Evolutionary conservation across 2,113 vertebrate species (phyloP), one percentile per base, ranked within the genome.

Genomic region (Chionis minor): DNA sequence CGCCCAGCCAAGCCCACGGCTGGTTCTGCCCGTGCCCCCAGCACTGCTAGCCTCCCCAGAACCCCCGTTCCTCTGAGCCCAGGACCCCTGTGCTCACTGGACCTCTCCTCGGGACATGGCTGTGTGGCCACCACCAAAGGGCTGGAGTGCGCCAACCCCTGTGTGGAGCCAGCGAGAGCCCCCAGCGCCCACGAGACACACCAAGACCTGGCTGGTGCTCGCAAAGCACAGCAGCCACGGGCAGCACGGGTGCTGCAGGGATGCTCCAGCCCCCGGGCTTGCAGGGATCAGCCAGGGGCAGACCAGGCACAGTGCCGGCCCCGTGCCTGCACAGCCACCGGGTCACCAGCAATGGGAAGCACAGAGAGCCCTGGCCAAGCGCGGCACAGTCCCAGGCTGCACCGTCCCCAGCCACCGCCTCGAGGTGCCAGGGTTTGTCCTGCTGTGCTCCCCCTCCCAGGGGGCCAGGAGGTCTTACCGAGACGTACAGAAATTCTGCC

Each of bases 181-280:
- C 49, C 14, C 44, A 4, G 40, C 0, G 2, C 55, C 35, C 42
- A 3, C 0, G 3, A 54, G 69, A 18, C 40, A 59, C 6, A 3
- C 12, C 6, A 20, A 16, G 18, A 21, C 24, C 22, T 0, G 0
- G 40, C 70, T 7, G 27, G 55, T 24, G 38, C 61, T 74, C 70
- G 16, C 16, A 18, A 6, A 49, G 28, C 0, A 0, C 1, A 4
- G 12, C 11, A 11, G 54, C 62, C 44, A 1, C 1, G 1, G 54
- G 77, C 71, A 71, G 69, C 17, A 8, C 1, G 14, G 80, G 24
- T 17, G 38, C 35, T 65, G 23, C 47, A 9, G 0, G 14, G 77
- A 6, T 35, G 23, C 49, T 88, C 20, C 38, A 17, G 63, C 35
- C 30, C 35, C 33, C 1, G 4, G 47, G n/a, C 61, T 45, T 0